Evolutionary conservation across 2,888 invertebrate genomes (phyloP), one percentile per base, ranked within the genome.

Genomic region (Rhynchonema sp.): DNA sequence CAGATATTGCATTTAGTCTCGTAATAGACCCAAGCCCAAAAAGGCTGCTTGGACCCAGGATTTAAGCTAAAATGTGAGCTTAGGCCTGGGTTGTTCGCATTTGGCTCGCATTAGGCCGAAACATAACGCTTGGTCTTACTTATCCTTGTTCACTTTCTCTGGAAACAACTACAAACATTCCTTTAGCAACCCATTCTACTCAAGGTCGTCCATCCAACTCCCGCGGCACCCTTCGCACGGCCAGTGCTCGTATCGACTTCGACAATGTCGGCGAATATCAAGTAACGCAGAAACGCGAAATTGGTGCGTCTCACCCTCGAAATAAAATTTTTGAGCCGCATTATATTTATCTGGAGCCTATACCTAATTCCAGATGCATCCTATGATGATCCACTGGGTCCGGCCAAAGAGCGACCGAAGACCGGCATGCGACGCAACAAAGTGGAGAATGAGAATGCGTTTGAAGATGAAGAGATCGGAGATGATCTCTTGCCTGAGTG

Each of bases 401-500:
- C 55, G 23, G 29, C 29, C n/a, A 9, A 13, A 3, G 55, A 55
- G 59, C 69, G 78, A 30, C 78, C 78, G 6, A 76, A 75, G 64
- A 78, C 77, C 3, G 74, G 74, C 23, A 73, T 74, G 3, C 64
- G 66, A 30, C 64, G 69, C 46, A 61, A 59, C 13, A 64, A 67
- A 68, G 65, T 58, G 17, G 75, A 75, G 29, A 73, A 77, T 54
- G 80, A 80, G 64, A 82, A 82, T 58, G 83, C 84, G 70, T 83
- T 84, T 74, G 83, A 80, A 25, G 82, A 84, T 71, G 84, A 84
- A 69, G 83, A 83, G 73, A 76, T 84, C 26, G 84, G 83, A 25
- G 83, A 84, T 68, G 84, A 84, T 72, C 76, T 85, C 55, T 72
- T 85, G 65, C 84, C 84, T 1, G 83, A 83, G 70, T 84, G 77